Conservation (phyloP, 2,888 invertebrate species). For the Heliconius ismenius region DNA sequence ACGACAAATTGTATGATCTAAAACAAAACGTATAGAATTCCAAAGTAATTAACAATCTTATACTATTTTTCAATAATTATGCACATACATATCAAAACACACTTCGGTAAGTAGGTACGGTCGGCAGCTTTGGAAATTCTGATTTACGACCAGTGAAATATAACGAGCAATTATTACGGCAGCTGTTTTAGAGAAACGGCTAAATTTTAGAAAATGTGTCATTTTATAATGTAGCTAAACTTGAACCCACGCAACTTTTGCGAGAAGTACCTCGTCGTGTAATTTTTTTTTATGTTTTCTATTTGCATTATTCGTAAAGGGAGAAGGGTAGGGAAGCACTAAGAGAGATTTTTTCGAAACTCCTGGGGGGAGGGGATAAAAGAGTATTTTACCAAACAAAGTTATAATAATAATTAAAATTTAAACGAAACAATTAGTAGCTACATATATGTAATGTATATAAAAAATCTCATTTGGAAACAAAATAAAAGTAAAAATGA, state of each 20-base stretch:
- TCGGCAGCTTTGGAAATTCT: conserved; percentile 13
- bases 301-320: no score
- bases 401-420: no score
- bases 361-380: no score
- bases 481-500: not conserved
- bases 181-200: not conserved
- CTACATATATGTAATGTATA: no score
- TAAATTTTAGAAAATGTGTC: not conserved
- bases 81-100: conserved; percentile 29
- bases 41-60: conserved; percentile 31
- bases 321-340: no score
- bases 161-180: conserved; percentile 22
- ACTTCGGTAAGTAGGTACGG: not conserved
- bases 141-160: conserved; percentile 31
- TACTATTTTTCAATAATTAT: conserved; percentile 35
- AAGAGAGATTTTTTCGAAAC: no score
- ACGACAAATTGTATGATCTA: conserved; percentile 29
- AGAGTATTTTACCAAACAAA: no score
- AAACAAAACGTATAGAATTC: conserved; percentile 16
- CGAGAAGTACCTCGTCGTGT: not conserved
- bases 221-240: not conserved
- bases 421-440: no score
- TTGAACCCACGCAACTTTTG: not conserved
- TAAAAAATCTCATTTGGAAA: not conserved
- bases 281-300: no score